phyloP scores from a whole-genome alignment of 2,113 vertebrate genomes.

The Cyanoderma ruficeps region DNA sequence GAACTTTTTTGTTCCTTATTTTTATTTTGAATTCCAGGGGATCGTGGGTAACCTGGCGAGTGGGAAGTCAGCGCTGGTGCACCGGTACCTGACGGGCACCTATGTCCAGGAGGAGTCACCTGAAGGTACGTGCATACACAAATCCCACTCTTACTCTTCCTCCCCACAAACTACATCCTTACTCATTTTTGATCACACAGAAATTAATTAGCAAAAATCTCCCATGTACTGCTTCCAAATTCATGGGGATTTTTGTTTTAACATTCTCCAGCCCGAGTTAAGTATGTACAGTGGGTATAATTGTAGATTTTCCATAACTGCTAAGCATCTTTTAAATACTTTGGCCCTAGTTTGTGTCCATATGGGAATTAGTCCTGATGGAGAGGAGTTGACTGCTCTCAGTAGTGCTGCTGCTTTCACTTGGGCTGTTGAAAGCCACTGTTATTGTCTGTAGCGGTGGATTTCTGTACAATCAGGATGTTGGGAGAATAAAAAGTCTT shows the following conservation, averaged over 20 bases:
- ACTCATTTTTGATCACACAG: not conserved
- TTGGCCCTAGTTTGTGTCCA: not conserved
- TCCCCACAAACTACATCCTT: not conserved
- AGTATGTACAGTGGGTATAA: rapidly evolving
- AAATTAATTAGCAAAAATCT: not conserved
- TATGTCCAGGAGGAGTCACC: slow-evolving; percentile 98
- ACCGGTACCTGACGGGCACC: slow-evolving; percentile 95
- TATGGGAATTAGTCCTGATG: not conserved
- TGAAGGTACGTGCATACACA: slow-evolving; percentile 81
- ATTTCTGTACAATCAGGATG: not conserved
- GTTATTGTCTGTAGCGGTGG: not conserved
- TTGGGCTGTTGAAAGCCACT: not conserved
- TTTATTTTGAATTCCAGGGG: slow-evolving; percentile 73
- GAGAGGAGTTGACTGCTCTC: not conserved
- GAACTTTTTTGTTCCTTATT: not conserved
- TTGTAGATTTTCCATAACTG: not conserved
- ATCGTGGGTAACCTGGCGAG: slow-evolving; percentile 98
- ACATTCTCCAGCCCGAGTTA: not conserved
- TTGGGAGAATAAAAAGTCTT: not conserved
- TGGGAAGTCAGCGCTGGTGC: slow-evolving; percentile 96
- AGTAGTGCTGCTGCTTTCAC: not conserved
- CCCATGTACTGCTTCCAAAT: rapidly evolving
- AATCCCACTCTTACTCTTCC: rapidly evolving
- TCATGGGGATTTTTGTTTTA: not conserved
- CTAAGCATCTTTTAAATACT: not conserved